Evolutionary conservation across 2,888 invertebrate genomes (phyloP).

Genomic region (Dynastes tityus): DNA sequence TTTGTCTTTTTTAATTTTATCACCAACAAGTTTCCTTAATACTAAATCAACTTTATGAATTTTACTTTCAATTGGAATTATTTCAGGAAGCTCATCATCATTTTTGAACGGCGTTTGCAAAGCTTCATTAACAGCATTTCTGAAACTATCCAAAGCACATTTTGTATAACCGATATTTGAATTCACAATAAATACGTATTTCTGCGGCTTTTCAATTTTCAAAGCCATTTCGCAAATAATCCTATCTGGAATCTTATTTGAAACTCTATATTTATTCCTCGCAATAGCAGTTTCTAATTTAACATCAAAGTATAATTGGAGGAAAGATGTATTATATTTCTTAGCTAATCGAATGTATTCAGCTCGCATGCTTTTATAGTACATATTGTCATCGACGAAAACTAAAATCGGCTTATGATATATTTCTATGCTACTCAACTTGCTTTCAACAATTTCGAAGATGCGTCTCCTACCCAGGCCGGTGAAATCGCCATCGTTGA

Average conservation of each 20-base stretch:
- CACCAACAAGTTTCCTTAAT: constrained; percentile 53
- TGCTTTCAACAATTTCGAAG: constrained; percentile 47
- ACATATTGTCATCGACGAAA: constrained; percentile 56
- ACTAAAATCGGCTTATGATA: constrained; percentile 44
- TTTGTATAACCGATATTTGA: constrained; percentile 45
- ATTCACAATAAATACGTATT: constrained; percentile 46
- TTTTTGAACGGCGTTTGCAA: constrained; percentile 46
- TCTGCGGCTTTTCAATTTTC: constrained; percentile 52
- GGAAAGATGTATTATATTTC: constrained; percentile 51
- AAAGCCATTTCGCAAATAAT: constrained; percentile 52
- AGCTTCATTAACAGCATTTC: constrained; percentile 42
- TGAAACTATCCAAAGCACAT: constrained; percentile 34
- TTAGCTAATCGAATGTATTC: constrained; percentile 53
- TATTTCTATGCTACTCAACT: constrained; percentile 27
- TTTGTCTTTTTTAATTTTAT: constrained; percentile 49
- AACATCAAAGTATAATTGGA: constrained; percentile 54
- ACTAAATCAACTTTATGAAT: constrained; percentile 54
- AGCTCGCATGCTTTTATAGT: constrained; percentile 56
- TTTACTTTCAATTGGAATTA: constrained; percentile 41
- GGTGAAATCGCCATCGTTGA: constrained; percentile 46
- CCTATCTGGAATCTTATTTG: constrained; percentile 47
- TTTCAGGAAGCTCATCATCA: constrained; percentile 4
- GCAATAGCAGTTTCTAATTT: constrained; percentile 50
- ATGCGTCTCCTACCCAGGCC: constrained; percentile 48
- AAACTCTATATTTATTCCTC: constrained; percentile 50